Conservation (phyloP, 2,113 vertebrate genomes). For the Aphelocoma coerulescens region DNA sequence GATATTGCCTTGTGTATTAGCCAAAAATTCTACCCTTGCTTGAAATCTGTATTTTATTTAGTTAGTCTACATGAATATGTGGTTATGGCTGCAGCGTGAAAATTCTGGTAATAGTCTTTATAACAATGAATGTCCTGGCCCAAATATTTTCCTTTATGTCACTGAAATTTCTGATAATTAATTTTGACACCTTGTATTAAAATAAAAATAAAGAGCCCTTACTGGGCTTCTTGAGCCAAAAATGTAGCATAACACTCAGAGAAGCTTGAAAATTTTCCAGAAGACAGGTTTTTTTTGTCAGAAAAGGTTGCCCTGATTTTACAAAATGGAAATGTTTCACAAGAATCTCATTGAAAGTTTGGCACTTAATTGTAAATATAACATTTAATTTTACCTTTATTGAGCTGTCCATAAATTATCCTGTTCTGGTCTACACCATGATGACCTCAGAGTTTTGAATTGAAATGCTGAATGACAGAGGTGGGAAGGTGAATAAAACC, state of each 20-base stretch:
- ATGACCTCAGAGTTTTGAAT: neutral
- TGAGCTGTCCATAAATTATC: neutral
- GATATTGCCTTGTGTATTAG: neutral
- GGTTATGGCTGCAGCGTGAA: neutral
- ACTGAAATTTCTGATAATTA: conserved; percentile 31
- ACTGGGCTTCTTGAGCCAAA: conserved; percentile 10
- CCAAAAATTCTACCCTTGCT: neutral
- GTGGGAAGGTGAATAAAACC: neutral
- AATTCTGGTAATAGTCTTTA: neutral
- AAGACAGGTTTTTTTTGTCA: neutral
- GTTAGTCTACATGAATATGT: neutral
- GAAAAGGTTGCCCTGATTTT: neutral
- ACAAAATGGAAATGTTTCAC: neutral
- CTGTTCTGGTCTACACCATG: neutral
- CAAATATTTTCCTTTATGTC: conserved; percentile 29
- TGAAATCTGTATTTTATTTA: conserved; percentile 38
- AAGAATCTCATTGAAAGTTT: neutral
- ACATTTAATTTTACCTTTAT: neutral
- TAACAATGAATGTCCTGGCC: neutral
- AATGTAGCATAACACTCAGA: neutral
- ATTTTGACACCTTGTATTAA: conserved; percentile 34
- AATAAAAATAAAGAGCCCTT: conserved; percentile 20
- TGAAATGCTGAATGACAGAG: neutral
- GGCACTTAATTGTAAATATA: neutral
- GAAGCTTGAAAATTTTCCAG: neutral